A percentile compares a stretch with the other conserved stretches of the same genome.
These are phyloP conservation scores for Calliopsis andreniformis DNA, from an alignment of 1,140 invertebrate genomes.

Conservation along the genomic window DNA sequence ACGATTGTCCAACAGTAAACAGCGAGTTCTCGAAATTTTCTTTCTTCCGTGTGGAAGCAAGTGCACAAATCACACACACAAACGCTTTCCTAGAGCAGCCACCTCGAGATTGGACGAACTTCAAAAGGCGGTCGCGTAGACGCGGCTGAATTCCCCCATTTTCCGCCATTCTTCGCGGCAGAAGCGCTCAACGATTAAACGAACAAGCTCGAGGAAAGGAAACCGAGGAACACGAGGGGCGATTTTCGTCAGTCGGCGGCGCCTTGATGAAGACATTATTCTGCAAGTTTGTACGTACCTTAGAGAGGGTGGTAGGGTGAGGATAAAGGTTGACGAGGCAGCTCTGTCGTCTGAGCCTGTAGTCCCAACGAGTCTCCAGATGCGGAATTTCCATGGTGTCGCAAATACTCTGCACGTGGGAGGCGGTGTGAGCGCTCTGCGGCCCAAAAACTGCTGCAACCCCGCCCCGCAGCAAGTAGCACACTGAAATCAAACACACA, in stretches of 20 bases:
- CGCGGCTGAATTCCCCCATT: slow-evolving; percentile 5
- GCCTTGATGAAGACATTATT: slow-evolving; percentile 57
- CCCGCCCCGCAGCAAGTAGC: slow-evolving; percentile 91
- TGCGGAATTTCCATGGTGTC: slow-evolving; percentile 98
- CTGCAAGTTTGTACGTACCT: slow-evolving; percentile 83
- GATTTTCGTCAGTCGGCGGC: slow-evolving; percentile 31
- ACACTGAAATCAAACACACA: slow-evolving; percentile 86
- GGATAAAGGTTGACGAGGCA: slow-evolving; percentile 97
- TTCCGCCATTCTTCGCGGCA: not conserved
- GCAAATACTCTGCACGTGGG: slow-evolving; percentile 97
- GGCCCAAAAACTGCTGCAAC: slow-evolving; percentile 97
- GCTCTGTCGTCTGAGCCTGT: slow-evolving; percentile 91
- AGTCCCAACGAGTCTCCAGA: slow-evolving; percentile 96
- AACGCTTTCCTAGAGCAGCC: too few relatives aligned
- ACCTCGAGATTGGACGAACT: too few relatives aligned
- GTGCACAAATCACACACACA: too few relatives aligned
- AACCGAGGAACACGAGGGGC: slow-evolving; percentile 2
- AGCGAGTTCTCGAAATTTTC: too few relatives aligned
- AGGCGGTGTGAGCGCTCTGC: slow-evolving; percentile 93
- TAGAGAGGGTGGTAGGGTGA: slow-evolving; percentile 93
- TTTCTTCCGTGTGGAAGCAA: too few relatives aligned
- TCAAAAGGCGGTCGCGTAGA: not conserved
- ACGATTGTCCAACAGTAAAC: too few relatives aligned
- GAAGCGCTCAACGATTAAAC: not conserved
- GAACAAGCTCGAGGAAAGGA: slow-evolving; percentile 16